These are phyloP conservation scores for Tortrix viridana DNA, from an alignment of 2,888 invertebrate species.

Conservation along the genomic window DNA sequence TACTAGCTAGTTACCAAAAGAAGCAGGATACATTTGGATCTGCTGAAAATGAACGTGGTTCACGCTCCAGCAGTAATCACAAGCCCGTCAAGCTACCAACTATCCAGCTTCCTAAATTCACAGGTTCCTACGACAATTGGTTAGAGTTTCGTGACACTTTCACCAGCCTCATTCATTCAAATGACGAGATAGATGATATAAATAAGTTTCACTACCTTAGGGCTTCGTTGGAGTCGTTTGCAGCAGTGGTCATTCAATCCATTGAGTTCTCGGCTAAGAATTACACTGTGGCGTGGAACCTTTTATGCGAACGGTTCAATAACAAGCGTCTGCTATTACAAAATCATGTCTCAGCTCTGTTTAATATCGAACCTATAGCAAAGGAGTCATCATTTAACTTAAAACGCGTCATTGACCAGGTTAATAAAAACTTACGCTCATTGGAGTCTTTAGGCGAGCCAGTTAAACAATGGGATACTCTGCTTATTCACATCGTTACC, in stretches of 20 bases:
- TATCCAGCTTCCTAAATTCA: neutral
- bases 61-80: neutral
- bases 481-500: too few relatives aligned
- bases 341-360: slow-evolving; percentile 38
- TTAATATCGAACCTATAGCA: slow-evolving; percentile 38
- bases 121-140: neutral
- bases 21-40: too few relatives aligned
- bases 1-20: too few relatives aligned
- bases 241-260: slow-evolving; percentile 35
- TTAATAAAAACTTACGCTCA: too few relatives aligned
- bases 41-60: too few relatives aligned
- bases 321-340: slow-evolving; percentile 36
- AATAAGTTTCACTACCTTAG: neutral
- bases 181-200: too few relatives aligned
- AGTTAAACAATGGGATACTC: too few relatives aligned
- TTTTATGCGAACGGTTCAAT: slow-evolving; percentile 37
- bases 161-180: too few relatives aligned
- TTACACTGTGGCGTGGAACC: slow-evolving; percentile 32
- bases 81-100: neutral
- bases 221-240: slow-evolving; percentile 13
- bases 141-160: neutral
- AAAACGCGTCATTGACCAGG: too few relatives aligned
- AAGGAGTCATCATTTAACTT: too few relatives aligned
- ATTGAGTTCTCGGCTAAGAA: slow-evolving; percentile 36
- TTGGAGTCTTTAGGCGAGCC: too few relatives aligned